A percentile compares a stretch with the other conserved stretches of the same genome.
phyloP scores from a whole-genome alignment of 2,888 invertebrate genomes.

The Altica lythri region DNA sequence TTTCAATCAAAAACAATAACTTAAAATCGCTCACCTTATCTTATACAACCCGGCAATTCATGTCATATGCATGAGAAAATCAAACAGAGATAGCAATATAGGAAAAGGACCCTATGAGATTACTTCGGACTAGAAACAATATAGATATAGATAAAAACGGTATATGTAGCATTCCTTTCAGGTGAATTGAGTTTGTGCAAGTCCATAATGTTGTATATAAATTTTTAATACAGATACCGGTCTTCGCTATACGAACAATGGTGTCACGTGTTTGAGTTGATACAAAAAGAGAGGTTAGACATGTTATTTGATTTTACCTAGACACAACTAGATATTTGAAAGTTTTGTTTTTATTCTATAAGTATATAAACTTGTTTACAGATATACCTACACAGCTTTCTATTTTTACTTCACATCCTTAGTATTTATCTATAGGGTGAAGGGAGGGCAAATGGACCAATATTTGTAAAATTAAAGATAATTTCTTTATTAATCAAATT shows the following conservation, averaged over 20 bases:
- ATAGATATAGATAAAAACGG: constrained; percentile 27
- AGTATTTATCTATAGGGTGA: no score
- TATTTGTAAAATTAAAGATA: no score
- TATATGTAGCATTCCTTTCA: constrained; percentile 29
- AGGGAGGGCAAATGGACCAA: no score
- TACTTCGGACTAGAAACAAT: constrained; percentile 27
- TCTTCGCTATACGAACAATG: not conserved
- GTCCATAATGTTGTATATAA: constrained; percentile 25
- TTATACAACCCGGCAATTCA: constrained; percentile 8
- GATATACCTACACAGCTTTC: not conserved
- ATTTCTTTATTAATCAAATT: no score
- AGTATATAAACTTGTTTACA: no score
- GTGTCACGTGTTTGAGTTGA: constrained; percentile 2
- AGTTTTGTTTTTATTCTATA: no score
- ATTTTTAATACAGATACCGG: constrained; percentile 25
- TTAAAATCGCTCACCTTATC: not conserved
- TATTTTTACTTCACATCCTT: no score
- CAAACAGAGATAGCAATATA: constrained; percentile 20
- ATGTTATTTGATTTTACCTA: not conserved
- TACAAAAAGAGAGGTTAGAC: not conserved
- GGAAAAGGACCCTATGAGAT: constrained; percentile 22
- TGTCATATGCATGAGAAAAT: constrained; percentile 14
- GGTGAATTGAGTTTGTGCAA: constrained; percentile 29
- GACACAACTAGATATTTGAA: not conserved
- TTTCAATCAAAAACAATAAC: no score